Percentiles rank a stretch among this genome's conserved stretches.
Evolutionary conservation across 2,888 invertebrate species (phyloP).

Genomic region (Drosophila testacea): DNA sequence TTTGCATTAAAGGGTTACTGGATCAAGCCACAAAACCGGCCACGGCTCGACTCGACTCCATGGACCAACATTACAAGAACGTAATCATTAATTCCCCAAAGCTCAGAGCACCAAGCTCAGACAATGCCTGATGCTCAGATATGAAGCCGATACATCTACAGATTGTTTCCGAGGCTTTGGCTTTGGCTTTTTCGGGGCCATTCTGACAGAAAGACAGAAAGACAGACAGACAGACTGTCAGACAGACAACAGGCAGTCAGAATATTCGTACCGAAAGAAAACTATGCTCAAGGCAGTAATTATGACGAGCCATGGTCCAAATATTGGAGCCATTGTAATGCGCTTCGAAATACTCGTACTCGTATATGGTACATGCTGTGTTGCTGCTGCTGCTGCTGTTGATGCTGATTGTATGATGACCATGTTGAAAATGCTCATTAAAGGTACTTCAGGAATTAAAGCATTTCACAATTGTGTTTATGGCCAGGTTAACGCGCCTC

Average conservation of each 20-base stretch:
- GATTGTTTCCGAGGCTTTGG: constrained; percentile 57
- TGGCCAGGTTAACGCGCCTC: constrained; percentile 56
- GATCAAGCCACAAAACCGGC: constrained; percentile 70
- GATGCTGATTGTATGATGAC: constrained; percentile 79
- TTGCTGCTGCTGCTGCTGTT: constrained; percentile 5
- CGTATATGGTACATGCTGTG: constrained; percentile 39
- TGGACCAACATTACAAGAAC: constrained; percentile 19
- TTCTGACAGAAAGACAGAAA: not conserved
- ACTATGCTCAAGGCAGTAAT: constrained; percentile 71
- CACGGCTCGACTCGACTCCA: constrained; percentile 9
- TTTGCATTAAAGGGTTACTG: constrained; percentile 78
- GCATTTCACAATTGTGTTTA: constrained; percentile 79
- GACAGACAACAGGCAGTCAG: constrained; percentile 34
- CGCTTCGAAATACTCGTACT: constrained; percentile 3
- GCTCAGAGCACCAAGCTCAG: constrained; percentile 57
- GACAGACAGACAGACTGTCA: constrained; percentile 18
- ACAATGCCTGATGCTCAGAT: constrained; percentile 60
- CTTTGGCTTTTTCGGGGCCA: not conserved
- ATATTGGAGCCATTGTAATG: constrained; percentile 72
- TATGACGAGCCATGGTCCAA: constrained; percentile 73
- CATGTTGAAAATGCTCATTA: constrained; percentile 83
- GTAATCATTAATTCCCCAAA: constrained; percentile 78
- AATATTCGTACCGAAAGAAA: constrained; percentile 29
- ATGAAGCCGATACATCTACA: constrained; percentile 65
- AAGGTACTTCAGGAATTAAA: constrained; percentile 81